These are phyloP conservation scores for Hirundo rustica DNA, from an alignment of 2,797 vertebrate genomes.

Conservation along the genomic window DNA sequence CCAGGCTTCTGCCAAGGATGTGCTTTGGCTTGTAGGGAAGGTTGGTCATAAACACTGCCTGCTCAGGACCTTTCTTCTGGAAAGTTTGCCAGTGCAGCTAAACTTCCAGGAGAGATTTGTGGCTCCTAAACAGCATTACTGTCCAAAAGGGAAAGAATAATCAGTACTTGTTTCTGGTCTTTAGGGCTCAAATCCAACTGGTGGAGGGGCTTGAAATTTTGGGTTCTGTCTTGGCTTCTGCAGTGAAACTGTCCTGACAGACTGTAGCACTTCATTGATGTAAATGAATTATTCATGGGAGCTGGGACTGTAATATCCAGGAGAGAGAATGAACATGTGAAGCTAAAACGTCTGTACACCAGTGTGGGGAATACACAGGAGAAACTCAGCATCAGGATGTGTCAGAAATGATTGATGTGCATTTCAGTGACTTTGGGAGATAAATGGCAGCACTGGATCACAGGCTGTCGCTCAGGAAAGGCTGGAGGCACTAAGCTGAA, in stretches of 20 bases:
- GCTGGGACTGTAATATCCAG: not conserved
- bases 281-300: slow-evolving; percentile 6
- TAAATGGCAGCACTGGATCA: not conserved
- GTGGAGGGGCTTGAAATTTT: not conserved
- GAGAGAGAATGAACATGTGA: not conserved
- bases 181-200: not conserved
- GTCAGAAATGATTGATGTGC: not conserved
- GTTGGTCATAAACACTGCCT: not conserved
- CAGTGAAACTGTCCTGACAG: not conserved
- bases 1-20: not conserved
- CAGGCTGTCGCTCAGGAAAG: not conserved
- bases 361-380: not conserved
- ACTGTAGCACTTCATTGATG: not conserved
- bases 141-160: not conserved
- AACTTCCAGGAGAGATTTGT: not conserved
- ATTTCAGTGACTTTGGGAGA: not conserved
- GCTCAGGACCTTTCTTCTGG: not conserved
- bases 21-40: not conserved
- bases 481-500: not conserved
- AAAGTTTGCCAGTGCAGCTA: not conserved
- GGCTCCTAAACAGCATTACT: not conserved
- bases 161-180: not conserved
- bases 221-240: not conserved
- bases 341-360: not conserved
- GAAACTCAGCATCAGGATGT: not conserved